Percentiles rank a stretch among this genome's conserved stretches.
phyloP scores from a whole-genome alignment of 2,888 invertebrate species.

The Girardia tigrina region DNA sequence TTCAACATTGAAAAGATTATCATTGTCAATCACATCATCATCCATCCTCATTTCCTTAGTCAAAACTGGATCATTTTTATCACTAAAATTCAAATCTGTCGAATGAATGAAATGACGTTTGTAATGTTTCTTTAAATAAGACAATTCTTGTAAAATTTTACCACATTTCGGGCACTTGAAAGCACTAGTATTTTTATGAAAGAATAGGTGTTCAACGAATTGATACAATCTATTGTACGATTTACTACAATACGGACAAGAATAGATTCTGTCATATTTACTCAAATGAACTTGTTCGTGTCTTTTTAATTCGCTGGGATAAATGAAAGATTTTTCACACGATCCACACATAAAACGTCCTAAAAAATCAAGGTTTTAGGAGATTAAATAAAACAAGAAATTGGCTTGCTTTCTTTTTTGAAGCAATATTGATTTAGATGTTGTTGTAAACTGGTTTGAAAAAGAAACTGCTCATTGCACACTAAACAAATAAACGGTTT shows the following conservation, averaged over 20 bases:
- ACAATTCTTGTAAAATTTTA: slow-evolving; percentile 14
- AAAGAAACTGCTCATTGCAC: slow-evolving; percentile 14
- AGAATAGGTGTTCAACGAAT: slow-evolving; percentile 10
- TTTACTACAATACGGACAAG: neutral
- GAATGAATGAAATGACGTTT: slow-evolving; percentile 17
- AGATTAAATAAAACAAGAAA: neutral
- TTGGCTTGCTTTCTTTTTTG: slow-evolving; percentile 5
- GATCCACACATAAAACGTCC: slow-evolving; percentile 19
- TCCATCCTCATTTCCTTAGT: slow-evolving; percentile 13
- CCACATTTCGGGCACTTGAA: slow-evolving; percentile 23
- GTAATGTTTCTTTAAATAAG: slow-evolving; percentile 14
- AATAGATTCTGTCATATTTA: slow-evolving; percentile 7
- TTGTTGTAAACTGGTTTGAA: neutral
- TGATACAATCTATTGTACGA: neutral
- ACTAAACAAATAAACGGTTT: slow-evolving; percentile 16
- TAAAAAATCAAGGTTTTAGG: too few relatives aligned
- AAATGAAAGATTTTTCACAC: neutral
- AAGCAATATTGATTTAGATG: slow-evolving; percentile 19
- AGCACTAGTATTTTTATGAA: slow-evolving; percentile 23
- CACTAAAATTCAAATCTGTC: slow-evolving; percentile 6
- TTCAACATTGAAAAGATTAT: neutral
- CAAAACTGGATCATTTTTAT: neutral
- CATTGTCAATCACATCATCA: neutral
- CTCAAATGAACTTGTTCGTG: slow-evolving; percentile 20
- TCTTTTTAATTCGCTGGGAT: neutral